Evolutionary conservation across 2,113 vertebrate species (phyloP).

Genomic region (Scartelaos histophorus): DNA sequence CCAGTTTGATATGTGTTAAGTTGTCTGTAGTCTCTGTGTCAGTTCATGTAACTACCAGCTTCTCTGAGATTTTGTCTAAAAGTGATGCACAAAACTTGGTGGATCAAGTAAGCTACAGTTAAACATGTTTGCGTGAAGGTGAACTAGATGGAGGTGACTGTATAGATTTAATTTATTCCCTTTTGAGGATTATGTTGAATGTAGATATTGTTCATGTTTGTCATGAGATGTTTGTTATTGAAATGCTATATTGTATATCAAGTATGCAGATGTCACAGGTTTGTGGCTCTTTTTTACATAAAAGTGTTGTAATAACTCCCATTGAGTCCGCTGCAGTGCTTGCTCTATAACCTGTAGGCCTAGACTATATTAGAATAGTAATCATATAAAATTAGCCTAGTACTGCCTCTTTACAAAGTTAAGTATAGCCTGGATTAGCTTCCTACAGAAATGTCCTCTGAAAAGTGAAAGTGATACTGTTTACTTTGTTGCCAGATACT

Average conservation of each 20-base stretch:
- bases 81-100: slow-evolving; percentile 23
- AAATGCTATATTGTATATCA: slow-evolving; percentile 74
- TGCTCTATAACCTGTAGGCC: neutral
- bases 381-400: too few species aligned
- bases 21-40: slow-evolving; percentile 9
- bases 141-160: slow-evolving; percentile 47
- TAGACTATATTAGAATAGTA: neutral
- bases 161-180: slow-evolving; percentile 69
- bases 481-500: slow-evolving; percentile 48
- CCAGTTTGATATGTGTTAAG: neutral
- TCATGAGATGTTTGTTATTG: slow-evolving; percentile 63
- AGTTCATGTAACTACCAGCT: slow-evolving; percentile 30
- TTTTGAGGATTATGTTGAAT: slow-evolving; percentile 52
- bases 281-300: slow-evolving; percentile 65
- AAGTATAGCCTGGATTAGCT: too few species aligned
- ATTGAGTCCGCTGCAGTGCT: neutral
- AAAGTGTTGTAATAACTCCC: slow-evolving; percentile 53
- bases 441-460: neutral
- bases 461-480: slow-evolving; percentile 47
- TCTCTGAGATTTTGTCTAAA: slow-evolving; percentile 20
- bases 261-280: slow-evolving; percentile 64
- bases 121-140: slow-evolving; percentile 40
- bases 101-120: slow-evolving; percentile 34
- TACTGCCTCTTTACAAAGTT: too few species aligned
- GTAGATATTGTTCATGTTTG: slow-evolving; percentile 70